These are phyloP conservation scores for Pipistrellus kuhlii DNA, from an alignment of 2,797 vertebrate species.

Conservation along the genomic window DNA sequence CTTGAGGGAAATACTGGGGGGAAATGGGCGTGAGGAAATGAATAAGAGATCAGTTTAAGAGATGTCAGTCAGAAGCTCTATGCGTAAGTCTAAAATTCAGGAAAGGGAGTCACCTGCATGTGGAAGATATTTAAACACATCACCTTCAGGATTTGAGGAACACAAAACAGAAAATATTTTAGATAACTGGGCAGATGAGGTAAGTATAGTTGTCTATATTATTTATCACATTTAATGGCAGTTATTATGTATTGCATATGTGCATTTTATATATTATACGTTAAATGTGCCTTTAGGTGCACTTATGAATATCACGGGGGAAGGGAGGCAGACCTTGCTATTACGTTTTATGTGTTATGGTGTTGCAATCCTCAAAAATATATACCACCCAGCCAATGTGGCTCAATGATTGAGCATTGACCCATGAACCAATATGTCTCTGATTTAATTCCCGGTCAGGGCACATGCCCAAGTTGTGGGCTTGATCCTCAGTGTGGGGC, in stretches of 20 bases:
- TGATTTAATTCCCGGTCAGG: too few species aligned
- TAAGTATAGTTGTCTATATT: background rate
- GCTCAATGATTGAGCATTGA: too few species aligned
- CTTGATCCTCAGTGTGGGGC: too few species aligned
- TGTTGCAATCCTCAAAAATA: background rate
- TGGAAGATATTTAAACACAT: background rate
- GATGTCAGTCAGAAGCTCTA: background rate
- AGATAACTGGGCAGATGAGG: background rate
- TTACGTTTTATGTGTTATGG: constrained; percentile 1
- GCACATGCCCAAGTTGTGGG: too few species aligned
- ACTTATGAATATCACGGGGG: background rate
- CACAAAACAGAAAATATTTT: background rate
- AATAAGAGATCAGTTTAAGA: background rate
- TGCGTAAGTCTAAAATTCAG: background rate
- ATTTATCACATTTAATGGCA: constrained; percentile 10
- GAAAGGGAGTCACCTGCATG: background rate
- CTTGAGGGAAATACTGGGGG: background rate
- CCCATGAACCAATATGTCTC: too few species aligned
- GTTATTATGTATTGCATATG: background rate
- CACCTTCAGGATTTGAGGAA: background rate
- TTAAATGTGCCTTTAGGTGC: background rate
- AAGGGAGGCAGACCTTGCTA: background rate
- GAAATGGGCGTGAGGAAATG: background rate
- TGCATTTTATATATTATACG: background rate
- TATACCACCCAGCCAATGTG: background rate